Evolutionary conservation across 2,888 invertebrate genomes (phyloP).

Genomic region (Hipparchia semele): DNA sequence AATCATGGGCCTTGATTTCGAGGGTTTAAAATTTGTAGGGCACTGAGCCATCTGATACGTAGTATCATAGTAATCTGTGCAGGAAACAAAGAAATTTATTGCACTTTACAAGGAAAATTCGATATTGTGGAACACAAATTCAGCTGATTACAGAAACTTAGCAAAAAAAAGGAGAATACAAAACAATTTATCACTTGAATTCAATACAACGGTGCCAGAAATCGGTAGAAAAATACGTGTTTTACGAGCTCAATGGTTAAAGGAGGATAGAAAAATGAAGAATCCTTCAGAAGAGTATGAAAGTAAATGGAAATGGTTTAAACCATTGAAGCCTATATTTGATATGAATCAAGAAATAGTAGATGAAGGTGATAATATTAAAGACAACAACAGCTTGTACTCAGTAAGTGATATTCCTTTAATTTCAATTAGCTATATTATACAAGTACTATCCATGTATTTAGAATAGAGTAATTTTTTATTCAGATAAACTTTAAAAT

Average conservation of each 20-base stretch:
- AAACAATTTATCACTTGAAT: conserved; percentile 26
- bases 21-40: no score
- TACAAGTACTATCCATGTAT: no score
- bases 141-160: conserved; percentile 27
- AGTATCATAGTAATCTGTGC: no score
- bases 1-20: no score
- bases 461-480: no score
- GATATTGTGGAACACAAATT: conserved; percentile 29
- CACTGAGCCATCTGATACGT: no score
- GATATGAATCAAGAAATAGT: background rate
- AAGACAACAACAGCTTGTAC: background rate
- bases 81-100: conserved; percentile 30
- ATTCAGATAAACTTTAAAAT: no score
- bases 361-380: background rate
- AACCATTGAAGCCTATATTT: conserved; percentile 16
- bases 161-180: conserved; percentile 26
- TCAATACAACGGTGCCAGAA: conserved; percentile 32
- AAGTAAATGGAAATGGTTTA: conserved; percentile 28
- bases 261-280: conserved; percentile 31
- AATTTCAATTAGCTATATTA: no score
- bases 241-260: conserved; percentile 31
- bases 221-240: conserved; percentile 31
- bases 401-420: background rate
- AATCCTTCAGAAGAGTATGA: conserved; percentile 23
- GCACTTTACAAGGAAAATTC: conserved; percentile 26